Conservation (phyloP, 2,888 invertebrate genomes). For the Thereva nobilitata region DNA sequence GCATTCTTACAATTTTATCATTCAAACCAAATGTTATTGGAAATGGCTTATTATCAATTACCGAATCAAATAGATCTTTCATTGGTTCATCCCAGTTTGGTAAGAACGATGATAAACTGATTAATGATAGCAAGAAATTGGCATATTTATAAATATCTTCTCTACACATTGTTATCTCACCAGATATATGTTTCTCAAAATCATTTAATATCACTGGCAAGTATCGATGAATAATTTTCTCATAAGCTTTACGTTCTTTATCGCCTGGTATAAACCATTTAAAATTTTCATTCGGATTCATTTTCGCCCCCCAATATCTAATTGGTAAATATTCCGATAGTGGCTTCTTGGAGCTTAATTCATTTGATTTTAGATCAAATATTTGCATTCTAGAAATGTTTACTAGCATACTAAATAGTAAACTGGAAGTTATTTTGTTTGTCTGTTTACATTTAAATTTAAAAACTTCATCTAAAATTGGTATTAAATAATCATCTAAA, state of each 20-base stretch:
- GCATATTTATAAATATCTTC: slow-evolving; percentile 66
- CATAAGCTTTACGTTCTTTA: slow-evolving; percentile 70
- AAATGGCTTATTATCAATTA: slow-evolving; percentile 38
- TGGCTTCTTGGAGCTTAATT: slow-evolving; percentile 65
- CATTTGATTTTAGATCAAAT: slow-evolving; percentile 66
- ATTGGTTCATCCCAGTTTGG: slow-evolving; percentile 72
- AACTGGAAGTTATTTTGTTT: slow-evolving; percentile 64
- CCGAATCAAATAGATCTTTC: slow-evolving; percentile 36
- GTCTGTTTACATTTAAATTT: slow-evolving; percentile 72
- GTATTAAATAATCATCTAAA: slow-evolving; percentile 63
- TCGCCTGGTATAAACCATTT: slow-evolving; percentile 78
- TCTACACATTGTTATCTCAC: slow-evolving; percentile 62
- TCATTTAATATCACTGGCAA: slow-evolving; percentile 67
- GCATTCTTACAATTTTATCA: slow-evolving; percentile 60
- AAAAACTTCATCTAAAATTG: slow-evolving; percentile 72
- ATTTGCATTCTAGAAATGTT: slow-evolving; percentile 67
- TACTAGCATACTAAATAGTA: slow-evolving; percentile 64
- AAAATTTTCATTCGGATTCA: slow-evolving; percentile 66
- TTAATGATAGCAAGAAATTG: slow-evolving; percentile 64
- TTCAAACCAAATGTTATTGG: slow-evolving; percentile 60
- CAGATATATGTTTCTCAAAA: slow-evolving; percentile 63
- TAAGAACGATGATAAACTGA: slow-evolving; percentile 68
- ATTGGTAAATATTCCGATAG: slow-evolving; percentile 73
- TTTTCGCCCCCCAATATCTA: slow-evolving; percentile 73
- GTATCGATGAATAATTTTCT: slow-evolving; percentile 68